Evolutionary conservation across 2,113 vertebrate genomes (phyloP), one percentile per base, ranked within the genome.

Genomic region (Pteronura brasiliensis): DNA sequence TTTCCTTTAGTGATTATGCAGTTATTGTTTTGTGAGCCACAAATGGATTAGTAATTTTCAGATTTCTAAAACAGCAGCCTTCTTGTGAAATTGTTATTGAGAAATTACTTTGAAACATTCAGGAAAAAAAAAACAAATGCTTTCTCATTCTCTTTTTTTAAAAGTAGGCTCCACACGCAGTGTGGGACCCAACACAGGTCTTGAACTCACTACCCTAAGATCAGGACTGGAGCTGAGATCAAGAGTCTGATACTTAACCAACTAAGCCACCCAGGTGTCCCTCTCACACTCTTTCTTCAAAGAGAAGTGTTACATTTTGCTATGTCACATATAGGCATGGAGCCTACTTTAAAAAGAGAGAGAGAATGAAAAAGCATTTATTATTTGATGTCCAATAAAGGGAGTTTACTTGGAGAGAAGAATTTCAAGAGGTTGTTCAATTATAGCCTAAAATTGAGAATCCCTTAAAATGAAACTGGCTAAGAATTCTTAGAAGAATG

Each of bases 41-140:
- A 81, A 71, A 88, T 20, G 42, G 12, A 71, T 47, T 81, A 47
- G 29, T 93, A 36, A 67, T 83, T 83, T 84, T 83, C 61, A 65
- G 23, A 65, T 91, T 93, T 88, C 61, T 76, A 76, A 93, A 81
- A 67, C 80, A 87, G 31, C 49, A 27, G 21, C 17, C 42, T 83
- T 90, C 29, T 86, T 81, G 71, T 52, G 21, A 93, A 61, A 80
- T n/a, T 80, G 76, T 79, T 77, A 90, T 77, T 84, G 12, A 71
- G 87, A 63, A 79, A 25, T 21, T 82, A 91, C 61, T 93, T 93
- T 93, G 87, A 96, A 84, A 34, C 12, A 65, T 84, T 93, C 55
- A 82, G 80, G 55, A 83, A 91, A 88, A 91, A 52, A 52, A 82
- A 69, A 69, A 67, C n/a, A n/a, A 67, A 69, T 69, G 67, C 67